Base-by-base conservation (phyloP, 2,797 vertebrate species). In the Xyrichtys novacula region DNA sequence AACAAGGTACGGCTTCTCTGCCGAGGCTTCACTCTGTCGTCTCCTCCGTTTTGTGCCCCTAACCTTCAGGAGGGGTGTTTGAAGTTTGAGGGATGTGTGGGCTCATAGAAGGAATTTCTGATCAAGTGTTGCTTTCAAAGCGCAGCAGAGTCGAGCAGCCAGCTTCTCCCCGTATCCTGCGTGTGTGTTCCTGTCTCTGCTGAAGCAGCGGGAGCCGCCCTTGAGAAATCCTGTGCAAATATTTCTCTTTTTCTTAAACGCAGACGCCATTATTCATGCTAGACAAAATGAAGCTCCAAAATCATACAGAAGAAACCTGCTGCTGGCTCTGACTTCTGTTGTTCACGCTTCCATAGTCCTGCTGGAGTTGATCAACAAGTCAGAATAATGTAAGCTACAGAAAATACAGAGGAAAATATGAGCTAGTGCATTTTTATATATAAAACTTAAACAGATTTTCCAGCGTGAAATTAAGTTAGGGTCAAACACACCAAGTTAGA, bases 81-180 rank as follows among this genome's bases (percentile, higher is more conserved):
- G 84, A 90, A 81, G 87, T 81, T 65, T 43, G 50, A 53, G 64
- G 65, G 71, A 79, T 66, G 80, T 70, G 84, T 69, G 59, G 46
- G 71, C 68, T 82, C 75, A 78, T 48, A 84, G 76, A 85, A 55
- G 63, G 87, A 86, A 84, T 88, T 26, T 64, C 81, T 91, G 88
- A 90, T 88, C 78, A 85, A 84, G 77, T 70, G 76, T 46, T 48
- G 64, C 57, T 85, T 86, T 88, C 76, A 85, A 85, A 88, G 76
- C 74, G 65, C 71, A 71, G 71, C 74, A 65, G 74, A 72, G 56
- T 48, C 1, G 22, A 38, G 58, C 74, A 71, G 68, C 49, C 46
- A 40, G 69, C 26, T 50, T 73, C 61, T 73, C 49, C 77, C 59
- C 0, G 12, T 28, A 44, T 67, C 2, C 22, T 50, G 53, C 12